Percentiles rank a stretch among this genome's conserved stretches.
Evolutionary conservation across 2,888 invertebrate genomes (phyloP).

Genomic region (Trissolcus japonicus): DNA sequence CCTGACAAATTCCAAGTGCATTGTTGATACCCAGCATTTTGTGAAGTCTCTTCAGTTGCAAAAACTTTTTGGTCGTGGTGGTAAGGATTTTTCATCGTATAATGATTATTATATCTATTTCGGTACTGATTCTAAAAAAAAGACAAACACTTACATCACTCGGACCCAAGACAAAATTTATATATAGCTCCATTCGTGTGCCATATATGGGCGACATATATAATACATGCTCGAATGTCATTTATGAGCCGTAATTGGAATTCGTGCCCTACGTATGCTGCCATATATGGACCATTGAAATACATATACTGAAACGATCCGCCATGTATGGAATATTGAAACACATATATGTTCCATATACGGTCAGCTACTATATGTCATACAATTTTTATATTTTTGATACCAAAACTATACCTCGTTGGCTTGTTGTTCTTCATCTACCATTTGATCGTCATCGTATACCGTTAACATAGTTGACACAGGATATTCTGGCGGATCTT

Average conservation of each 20-base stretch:
- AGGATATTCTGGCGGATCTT: slow-evolving; percentile 44
- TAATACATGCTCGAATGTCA: too few species aligned
- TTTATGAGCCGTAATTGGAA: too few species aligned
- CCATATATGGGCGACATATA: too few species aligned
- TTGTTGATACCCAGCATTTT: slow-evolving; percentile 45
- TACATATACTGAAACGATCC: too few species aligned
- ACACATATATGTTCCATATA: slow-evolving; percentile 6
- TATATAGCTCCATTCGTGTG: too few species aligned
- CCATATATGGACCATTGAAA: too few species aligned
- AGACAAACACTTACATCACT: neutral
- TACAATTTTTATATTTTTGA: neutral
- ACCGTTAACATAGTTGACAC: slow-evolving; percentile 40
- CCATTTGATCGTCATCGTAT: slow-evolving; percentile 42
- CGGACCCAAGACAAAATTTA: neutral
- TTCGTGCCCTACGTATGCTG: too few species aligned
- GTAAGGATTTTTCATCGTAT: slow-evolving; percentile 24
- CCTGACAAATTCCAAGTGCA: slow-evolving; percentile 39
- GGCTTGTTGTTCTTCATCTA: slow-evolving; percentile 33
- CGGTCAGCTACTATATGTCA: neutral
- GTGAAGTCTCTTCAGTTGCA: slow-evolving; percentile 41
- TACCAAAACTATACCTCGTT: slow-evolving; percentile 18
- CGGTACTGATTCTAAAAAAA: slow-evolving; percentile 35
- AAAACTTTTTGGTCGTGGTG: slow-evolving; percentile 32
- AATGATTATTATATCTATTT: slow-evolving; percentile 35
- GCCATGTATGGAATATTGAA: neutral